Conservation (phyloP, 2,797 vertebrate genomes). For the Enteromius argenteus region DNA sequence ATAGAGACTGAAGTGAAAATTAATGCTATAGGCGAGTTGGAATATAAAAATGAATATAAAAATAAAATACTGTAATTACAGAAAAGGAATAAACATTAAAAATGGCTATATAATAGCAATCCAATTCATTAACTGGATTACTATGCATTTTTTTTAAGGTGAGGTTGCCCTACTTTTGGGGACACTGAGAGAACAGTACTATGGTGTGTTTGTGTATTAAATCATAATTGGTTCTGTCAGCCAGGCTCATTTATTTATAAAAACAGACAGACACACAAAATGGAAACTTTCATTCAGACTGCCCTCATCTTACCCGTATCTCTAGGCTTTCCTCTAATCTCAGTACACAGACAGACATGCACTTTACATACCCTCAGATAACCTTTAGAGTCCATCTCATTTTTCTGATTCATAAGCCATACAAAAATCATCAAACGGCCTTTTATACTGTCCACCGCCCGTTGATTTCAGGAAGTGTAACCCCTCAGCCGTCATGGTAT, state of each 20-base stretch:
- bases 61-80: no score
- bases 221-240: not conserved
- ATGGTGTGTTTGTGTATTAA: not conserved
- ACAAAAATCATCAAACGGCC: slow-evolving; percentile 3
- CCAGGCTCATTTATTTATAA: not conserved
- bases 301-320: not conserved
- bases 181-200: not conserved
- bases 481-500: not conserved
- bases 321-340: slow-evolving; percentile 23
- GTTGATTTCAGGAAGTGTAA: slow-evolving; percentile 5
- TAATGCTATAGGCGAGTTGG: no score
- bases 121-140: not conserved
- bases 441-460: not conserved
- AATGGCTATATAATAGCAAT: no score
- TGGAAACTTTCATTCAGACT: not conserved
- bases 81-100: no score
- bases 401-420: slow-evolving; percentile 19
- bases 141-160: not conserved
- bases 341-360: slow-evolving; percentile 22
- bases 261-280: slow-evolving; percentile 31
- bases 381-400: slow-evolving; percentile 1
- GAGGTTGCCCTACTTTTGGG: not conserved
- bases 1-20: no score
- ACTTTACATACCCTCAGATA: slow-evolving; percentile 29
- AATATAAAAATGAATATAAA: no score